Conservation (phyloP, 2,113 vertebrate genomes). For the Penelope pileata region DNA sequence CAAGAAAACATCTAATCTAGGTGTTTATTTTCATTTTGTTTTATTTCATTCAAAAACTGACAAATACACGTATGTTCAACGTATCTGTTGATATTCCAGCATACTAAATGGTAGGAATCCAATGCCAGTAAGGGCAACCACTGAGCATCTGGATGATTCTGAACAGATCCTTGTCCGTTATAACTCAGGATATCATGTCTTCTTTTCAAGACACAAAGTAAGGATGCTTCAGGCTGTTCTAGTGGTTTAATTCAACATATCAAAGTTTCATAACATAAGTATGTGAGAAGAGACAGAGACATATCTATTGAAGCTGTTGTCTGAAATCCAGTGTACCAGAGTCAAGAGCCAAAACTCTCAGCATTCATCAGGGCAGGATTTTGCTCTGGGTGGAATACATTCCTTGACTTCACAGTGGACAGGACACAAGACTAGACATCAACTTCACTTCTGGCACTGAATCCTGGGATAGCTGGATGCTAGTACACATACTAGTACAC, state of each 20-base stretch:
- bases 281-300: not conserved
- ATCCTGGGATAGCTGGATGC: not conserved
- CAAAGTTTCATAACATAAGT: not conserved
- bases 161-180: not conserved
- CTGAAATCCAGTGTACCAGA: not conserved
- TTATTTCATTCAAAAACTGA: too few relatives aligned
- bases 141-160: not conserved
- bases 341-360: not conserved
- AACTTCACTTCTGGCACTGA: not conserved
- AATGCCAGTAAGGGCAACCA: not conserved
- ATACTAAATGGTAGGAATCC: not conserved
- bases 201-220: not conserved
- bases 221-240: not conserved
- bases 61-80: not conserved
- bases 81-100: not conserved
- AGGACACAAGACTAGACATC: not conserved
- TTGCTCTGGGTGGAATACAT: not conserved
- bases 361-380: not conserved
- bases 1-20: not conserved
- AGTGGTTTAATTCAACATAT: not conserved
- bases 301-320: not conserved
- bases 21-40: not conserved
- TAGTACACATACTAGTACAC: not conserved
- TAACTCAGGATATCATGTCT: not conserved
- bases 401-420: not conserved